These are phyloP conservation scores for Cervus canadensis DNA, from an alignment of 2,113 vertebrate species.

Conservation along the genomic window DNA sequence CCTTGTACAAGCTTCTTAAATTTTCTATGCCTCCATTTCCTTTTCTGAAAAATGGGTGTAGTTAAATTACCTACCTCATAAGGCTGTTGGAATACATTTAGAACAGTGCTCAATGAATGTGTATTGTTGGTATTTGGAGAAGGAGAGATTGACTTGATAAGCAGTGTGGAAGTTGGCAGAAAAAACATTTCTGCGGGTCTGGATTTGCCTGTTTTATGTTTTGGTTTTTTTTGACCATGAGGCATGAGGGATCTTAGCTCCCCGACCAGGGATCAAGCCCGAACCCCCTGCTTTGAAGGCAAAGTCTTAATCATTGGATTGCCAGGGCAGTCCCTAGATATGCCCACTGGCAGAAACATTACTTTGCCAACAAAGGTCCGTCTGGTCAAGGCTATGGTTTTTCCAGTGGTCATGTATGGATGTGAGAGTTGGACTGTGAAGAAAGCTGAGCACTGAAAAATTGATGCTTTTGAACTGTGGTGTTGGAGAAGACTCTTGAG, in stretches of 20 bases:
- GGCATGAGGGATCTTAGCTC: background rate
- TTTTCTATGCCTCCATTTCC: background rate
- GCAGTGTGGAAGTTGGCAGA: background rate
- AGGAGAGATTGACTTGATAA: background rate
- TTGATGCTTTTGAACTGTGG: no score
- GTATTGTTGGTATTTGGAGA: background rate
- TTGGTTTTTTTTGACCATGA: background rate
- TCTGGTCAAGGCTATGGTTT: no score
- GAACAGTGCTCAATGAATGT: background rate
- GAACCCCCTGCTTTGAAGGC: background rate
- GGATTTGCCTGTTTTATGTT: background rate
- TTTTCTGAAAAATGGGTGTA: background rate
- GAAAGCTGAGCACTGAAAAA: no score
- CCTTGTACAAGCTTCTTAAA: background rate
- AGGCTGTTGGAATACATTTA: background rate
- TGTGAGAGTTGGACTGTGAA: no score
- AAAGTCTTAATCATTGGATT: background rate
- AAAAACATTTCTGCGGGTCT: background rate
- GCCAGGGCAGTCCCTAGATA: background rate
- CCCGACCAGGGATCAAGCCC: accelerated
- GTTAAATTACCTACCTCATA: background rate
- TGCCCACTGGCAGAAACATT: background rate
- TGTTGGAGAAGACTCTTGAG: no score
- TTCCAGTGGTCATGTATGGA: no score
- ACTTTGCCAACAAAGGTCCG: no score